Evolutionary conservation across 2,113 vertebrate genomes (phyloP).

Genomic region (Sprattus sprattus): DNA sequence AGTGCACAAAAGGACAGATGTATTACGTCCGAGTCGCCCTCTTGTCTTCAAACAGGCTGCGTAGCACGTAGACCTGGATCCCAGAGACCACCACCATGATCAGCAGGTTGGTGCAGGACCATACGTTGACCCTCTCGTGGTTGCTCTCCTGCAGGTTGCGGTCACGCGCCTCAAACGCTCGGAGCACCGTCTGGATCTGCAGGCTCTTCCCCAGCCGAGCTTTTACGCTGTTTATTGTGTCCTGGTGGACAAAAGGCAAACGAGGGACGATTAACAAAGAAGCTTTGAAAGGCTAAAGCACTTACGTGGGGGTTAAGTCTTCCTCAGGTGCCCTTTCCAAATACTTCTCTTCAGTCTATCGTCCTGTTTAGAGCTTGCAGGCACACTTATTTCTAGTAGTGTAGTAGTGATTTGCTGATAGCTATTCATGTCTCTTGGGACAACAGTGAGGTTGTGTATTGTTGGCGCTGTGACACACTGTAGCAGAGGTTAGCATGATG

Average conservation of each 20-base stretch:
- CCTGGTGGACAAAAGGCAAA: slow-evolving; percentile 70
- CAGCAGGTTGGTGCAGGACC: slow-evolving; percentile 85
- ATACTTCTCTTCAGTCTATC: background rate
- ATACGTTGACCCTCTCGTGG: slow-evolving; percentile 89
- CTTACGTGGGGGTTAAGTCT: background rate
- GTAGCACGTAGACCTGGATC: slow-evolving; percentile 90
- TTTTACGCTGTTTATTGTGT: slow-evolving; percentile 94
- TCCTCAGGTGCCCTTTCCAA: background rate
- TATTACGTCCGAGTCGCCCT: slow-evolving; percentile 86
- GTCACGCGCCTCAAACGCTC: slow-evolving; percentile 95
- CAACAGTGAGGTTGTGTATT: background rate
- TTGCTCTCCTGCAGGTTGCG: slow-evolving; percentile 96
- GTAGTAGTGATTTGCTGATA: background rate
- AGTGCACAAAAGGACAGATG: background rate
- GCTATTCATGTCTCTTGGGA: background rate
- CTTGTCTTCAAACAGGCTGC: slow-evolving; percentile 92
- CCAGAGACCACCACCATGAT: slow-evolving; percentile 87
- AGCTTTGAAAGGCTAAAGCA: background rate
- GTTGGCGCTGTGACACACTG: background rate
- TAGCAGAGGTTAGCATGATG: background rate
- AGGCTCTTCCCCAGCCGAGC: slow-evolving; percentile 88
- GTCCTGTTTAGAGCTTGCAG: background rate
- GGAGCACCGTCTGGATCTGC: slow-evolving; percentile 90
- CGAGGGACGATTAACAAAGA: slow-evolving; percentile 6
- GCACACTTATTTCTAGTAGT: background rate